These are phyloP conservation scores for Semicossyphus pulcher DNA, from an alignment of 2,113 vertebrate species.

Conservation along the genomic window DNA sequence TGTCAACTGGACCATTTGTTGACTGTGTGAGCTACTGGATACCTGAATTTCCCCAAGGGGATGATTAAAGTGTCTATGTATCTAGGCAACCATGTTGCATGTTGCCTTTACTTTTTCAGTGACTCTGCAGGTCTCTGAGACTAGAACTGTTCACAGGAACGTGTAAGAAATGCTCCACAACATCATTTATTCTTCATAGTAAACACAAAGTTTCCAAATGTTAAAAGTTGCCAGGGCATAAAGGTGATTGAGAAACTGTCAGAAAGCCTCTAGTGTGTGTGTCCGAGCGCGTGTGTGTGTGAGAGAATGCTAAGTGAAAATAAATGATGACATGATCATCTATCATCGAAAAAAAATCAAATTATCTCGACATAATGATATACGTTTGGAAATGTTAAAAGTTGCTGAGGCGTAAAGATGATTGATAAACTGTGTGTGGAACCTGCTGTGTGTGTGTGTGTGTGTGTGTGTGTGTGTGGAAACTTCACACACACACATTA, in stretches of 20 bases:
- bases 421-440: slow-evolving; percentile 35
- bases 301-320: background rate
- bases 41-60: no score
- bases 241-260: slow-evolving; percentile 16
- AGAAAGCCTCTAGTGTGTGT: slow-evolving; percentile 1
- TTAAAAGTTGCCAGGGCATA: background rate
- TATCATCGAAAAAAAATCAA: slow-evolving; percentile 33
- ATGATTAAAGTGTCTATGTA: no score
- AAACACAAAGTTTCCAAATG: slow-evolving; percentile 18
- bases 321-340: slow-evolving; percentile 18
- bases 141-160: no score
- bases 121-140: no score
- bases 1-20: no score
- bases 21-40: no score
- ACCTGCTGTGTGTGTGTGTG: background rate
- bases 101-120: no score
- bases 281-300: background rate
- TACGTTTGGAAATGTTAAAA: slow-evolving; percentile 30
- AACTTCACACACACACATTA: slow-evolving; percentile 22
- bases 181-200: background rate
- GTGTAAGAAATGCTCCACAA: no score
- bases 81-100: no score
- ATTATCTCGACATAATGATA: slow-evolving; percentile 27
- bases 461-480: slow-evolving; percentile 4
- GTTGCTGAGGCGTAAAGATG: slow-evolving; percentile 15